phyloP scores from a whole-genome alignment of 64 coral and sea anemone genomes.

The Orbicella faveolata region DNA sequence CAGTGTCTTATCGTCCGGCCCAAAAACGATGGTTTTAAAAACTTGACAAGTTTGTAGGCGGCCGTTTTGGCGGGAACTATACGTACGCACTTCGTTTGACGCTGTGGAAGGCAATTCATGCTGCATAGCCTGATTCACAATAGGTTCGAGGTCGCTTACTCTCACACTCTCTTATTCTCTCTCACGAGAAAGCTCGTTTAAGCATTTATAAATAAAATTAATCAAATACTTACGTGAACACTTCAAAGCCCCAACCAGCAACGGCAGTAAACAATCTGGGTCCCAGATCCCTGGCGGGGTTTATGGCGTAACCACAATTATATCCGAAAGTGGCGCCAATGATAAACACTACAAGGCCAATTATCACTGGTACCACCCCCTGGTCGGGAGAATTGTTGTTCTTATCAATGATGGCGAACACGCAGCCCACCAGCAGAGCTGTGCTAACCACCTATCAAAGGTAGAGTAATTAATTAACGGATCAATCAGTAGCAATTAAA shows the following conservation, averaged over 20 bases:
- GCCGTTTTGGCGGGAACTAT: no score
- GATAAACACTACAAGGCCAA: conserved; percentile 61
- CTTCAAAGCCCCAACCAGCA: conserved; percentile 52
- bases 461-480: not conserved
- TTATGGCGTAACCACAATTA: conserved; percentile 67
- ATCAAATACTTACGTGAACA: conserved; percentile 60
- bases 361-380: conserved; percentile 35
- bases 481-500: no score
- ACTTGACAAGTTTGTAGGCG: no score
- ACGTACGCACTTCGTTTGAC: no score
- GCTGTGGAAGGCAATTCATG: no score
- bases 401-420: conserved; percentile 63
- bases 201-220: no score
- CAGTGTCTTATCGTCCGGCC: no score
- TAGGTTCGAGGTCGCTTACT: no score
- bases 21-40: no score
- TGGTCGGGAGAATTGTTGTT: conserved; percentile 64
- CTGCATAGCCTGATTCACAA: no score
- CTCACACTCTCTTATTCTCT: no score
- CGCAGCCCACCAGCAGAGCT: conserved; percentile 44
- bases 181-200: no score
- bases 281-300: conserved; percentile 68
- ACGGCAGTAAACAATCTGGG: conserved; percentile 56
- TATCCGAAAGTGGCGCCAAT: conserved; percentile 67
- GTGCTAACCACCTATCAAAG: conserved; percentile 35